These are phyloP conservation scores for Martes flavigula DNA, from an alignment of 2,797 vertebrate species.

Conservation along the genomic window DNA sequence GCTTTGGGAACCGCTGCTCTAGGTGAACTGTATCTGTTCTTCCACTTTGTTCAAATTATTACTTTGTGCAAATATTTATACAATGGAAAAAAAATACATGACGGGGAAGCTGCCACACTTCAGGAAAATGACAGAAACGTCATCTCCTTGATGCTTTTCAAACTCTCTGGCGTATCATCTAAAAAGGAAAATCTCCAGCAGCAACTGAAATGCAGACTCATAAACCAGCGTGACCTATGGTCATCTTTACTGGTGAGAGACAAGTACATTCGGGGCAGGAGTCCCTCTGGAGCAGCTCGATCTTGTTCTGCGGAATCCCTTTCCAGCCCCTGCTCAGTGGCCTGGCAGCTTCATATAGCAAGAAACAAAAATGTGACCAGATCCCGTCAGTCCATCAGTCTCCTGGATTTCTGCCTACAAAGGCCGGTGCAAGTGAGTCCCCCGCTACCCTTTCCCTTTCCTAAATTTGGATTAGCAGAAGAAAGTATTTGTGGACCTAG, in stretches of 20 bases:
- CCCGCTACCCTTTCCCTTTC: rapidly evolving
- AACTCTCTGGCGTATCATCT: not conserved
- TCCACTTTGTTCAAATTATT: not conserved
- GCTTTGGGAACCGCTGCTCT: not conserved
- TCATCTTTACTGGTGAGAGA: not conserved
- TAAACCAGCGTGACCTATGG: not conserved
- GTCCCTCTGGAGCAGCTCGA: not conserved
- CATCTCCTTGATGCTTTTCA: not conserved
- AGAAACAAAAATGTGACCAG: not conserved
- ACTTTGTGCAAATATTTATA: not conserved
- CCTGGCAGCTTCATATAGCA: not conserved
- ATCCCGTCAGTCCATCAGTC: not conserved
- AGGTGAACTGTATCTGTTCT: not conserved
- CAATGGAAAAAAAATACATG: not conserved
- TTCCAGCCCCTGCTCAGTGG: not conserved
- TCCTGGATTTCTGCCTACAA: not conserved
- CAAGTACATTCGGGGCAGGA: not conserved
- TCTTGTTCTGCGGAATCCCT: not conserved
- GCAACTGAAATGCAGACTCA: not conserved
- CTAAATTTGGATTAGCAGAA: not conserved
- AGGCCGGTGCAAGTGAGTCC: not conserved
- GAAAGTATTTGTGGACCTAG: not conserved
- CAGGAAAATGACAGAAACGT: constrained; percentile 14
- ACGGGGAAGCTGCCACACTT: constrained; percentile 6
- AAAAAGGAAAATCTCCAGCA: not conserved